Base-by-base conservation (phyloP, 2,888 invertebrate species). In the Rotaria macrura region DNA sequence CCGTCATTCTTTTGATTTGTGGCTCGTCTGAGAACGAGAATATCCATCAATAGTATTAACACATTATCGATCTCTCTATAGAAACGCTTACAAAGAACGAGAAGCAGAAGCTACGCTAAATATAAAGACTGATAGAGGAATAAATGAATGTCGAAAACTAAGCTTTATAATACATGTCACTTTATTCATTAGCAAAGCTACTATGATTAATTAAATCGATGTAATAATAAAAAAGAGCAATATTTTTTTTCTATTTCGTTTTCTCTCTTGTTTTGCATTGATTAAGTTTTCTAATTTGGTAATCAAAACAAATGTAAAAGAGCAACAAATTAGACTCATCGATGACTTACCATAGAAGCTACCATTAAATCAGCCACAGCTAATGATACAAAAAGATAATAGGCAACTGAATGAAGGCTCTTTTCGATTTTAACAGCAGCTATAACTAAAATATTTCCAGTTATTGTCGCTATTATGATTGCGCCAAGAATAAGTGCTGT, bases 371-470 rank as follows among this genome's bases (percentile, higher is more conserved):
- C 98, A 23, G 98, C 97, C 85, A 97, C 96, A 17, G 97, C 98
- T 89, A 99, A 92, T 47, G 97, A 97, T 85, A 97, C 94, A 88
- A 98, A 96, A 90, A 98, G 93, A 91, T 97, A 97, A 93, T 97
- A 97, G 89, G 96, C 96, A 85, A 96, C 96, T 89, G 95, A 96
- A 86, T 96, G 96, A 87, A 97, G 93, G 91, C 96, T 95, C 88
- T 95, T 93, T 91, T 97, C 97, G 89, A 96, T 92, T 90, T 96
- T 93, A 89, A 98, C 96, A 88, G 98, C 98, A 40, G 96, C 95
- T 91, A 99, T 97, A 90, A 99, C 98, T 92, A 98, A 96, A 89
- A 97, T 95, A 91, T 98, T 99, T 89, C 98, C 98, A 90, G 97
- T 94, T 91, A 97, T 94, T 88, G 96, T 97, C 90, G 95, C 94